Conservation (phyloP, 2,888 invertebrate genomes). For the Acronicta alni region DNA sequence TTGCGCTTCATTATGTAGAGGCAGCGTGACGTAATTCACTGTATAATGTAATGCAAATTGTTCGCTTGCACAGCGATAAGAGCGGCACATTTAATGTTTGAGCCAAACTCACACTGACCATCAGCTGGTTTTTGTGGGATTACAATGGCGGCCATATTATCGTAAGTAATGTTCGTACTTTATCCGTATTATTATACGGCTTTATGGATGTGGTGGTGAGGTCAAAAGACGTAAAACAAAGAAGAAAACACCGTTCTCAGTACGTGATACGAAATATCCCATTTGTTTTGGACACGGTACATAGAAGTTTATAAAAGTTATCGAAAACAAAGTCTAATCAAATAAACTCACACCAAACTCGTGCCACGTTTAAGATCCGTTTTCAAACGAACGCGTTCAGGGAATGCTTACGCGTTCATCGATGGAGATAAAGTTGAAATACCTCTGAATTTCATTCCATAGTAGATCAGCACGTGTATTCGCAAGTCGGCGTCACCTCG, state of each 20-base stretch:
- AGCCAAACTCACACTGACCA: conserved; percentile 39
- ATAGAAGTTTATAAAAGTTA: too few species aligned
- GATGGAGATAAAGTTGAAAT: conserved; percentile 45
- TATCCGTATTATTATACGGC: too few species aligned
- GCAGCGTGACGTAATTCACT: conserved; percentile 40
- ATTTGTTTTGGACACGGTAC: too few species aligned
- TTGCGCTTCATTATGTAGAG: conserved; percentile 27
- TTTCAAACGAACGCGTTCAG: conserved; percentile 21
- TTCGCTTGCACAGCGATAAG: conserved; percentile 46
- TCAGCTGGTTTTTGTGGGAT: conserved; percentile 35
- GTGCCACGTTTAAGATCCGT: conserved; percentile 14
- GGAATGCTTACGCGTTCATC: conserved; percentile 40
- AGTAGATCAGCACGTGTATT: conserved; percentile 56
- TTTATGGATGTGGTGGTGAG: too few species aligned
- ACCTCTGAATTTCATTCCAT: conserved; percentile 53
- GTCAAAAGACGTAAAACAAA: too few species aligned
- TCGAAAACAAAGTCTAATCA: neutral
- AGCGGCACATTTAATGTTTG: conserved; percentile 41
- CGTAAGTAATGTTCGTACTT: conserved; percentile 10
- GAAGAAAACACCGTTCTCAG: too few species aligned
- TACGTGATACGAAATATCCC: too few species aligned
- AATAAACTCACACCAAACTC: conserved; percentile 11
- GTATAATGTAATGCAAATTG: conserved; percentile 48
- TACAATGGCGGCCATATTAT: conserved; percentile 13
- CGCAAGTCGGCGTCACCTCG: conserved; percentile 55